A percentile compares a stretch with the other conserved stretches of the same genome.
Conservation (phyloP, 2,888 invertebrate species). For the Encarsia formosa region DNA sequence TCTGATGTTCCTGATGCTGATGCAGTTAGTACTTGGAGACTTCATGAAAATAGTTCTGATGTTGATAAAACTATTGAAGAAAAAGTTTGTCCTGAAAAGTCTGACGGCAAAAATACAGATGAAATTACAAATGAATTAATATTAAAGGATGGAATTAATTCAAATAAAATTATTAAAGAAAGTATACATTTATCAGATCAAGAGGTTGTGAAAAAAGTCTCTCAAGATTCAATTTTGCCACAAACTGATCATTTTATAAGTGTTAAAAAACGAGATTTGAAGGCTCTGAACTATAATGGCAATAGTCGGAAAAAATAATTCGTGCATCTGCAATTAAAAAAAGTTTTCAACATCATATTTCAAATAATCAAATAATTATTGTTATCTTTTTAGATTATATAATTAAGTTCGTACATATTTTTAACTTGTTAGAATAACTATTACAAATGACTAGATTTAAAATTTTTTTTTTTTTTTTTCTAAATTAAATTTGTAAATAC, state of each 20-base stretch:
- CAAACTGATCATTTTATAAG: slow-evolving; percentile 30
- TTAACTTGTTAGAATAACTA: no score
- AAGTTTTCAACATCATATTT: no score
- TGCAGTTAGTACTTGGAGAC: no score
- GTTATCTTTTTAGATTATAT: no score
- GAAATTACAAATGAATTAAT: background rate
- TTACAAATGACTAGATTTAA: no score
- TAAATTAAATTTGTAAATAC: no score
- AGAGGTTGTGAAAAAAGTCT: slow-evolving; percentile 33
- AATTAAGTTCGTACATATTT: no score
- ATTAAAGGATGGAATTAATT: background rate
- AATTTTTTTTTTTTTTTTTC: no score
- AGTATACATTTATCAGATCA: slow-evolving; percentile 38
- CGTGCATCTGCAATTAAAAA: no score
- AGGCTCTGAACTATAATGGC: slow-evolving; percentile 31
- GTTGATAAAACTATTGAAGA: background rate
- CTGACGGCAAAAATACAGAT: background rate
- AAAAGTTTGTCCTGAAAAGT: background rate
- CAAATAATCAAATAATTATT: no score
- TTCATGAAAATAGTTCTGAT: slow-evolving; percentile 1
- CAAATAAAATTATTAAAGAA: slow-evolving; percentile 33
- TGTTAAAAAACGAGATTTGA: slow-evolving; percentile 42
- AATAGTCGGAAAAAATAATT: slow-evolving; percentile 27
- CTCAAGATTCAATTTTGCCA: slow-evolving; percentile 29
- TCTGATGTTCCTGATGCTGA: no score